Evolutionary conservation across 1,140 invertebrate genomes (phyloP).

Genomic region (Conus betulinus): DNA sequence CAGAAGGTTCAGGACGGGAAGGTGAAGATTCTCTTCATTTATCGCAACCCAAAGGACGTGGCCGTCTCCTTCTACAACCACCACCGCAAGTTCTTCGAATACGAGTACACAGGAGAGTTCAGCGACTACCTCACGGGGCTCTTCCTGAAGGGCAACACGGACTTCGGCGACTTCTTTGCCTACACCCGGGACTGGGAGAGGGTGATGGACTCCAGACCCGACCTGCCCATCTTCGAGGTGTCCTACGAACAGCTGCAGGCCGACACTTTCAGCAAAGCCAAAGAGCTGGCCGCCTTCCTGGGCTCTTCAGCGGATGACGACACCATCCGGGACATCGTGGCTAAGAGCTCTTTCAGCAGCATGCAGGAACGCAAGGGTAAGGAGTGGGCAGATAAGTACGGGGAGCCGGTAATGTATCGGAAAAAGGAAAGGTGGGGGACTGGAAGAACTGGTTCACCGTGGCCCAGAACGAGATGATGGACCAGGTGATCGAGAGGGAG

Average conservation of each 20-base stretch:
- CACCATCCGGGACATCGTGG: constrained; percentile 10
- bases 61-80: constrained; percentile 59
- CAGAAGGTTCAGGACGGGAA: constrained; percentile 37
- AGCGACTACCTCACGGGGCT: constrained; percentile 24
- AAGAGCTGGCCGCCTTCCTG: constrained; percentile 31
- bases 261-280: constrained; percentile 7
- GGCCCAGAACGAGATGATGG: constrained; percentile 48
- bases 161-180: constrained; percentile 55
- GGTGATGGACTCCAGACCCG: constrained; percentile 34
- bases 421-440: constrained; percentile 52
- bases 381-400: constrained; percentile 13
- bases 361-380: constrained; percentile 28
- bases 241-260: constrained; percentile 54
- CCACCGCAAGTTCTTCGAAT: constrained; percentile 29
- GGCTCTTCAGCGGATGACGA: constrained; percentile 23
- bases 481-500: constrained; percentile 34
- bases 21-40: constrained; percentile 48
- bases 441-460: constrained; percentile 59
- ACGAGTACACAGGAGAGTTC: constrained; percentile 39
- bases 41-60: constrained; percentile 58
- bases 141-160: constrained; percentile 41
- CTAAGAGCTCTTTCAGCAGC: neutral
- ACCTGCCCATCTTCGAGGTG: constrained; percentile 42
- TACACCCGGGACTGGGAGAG: constrained; percentile 52
- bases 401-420: constrained; percentile 31